These are phyloP conservation scores for Sylvia atricapilla DNA, from an alignment of 2,113 vertebrate species.

Conservation along the genomic window DNA sequence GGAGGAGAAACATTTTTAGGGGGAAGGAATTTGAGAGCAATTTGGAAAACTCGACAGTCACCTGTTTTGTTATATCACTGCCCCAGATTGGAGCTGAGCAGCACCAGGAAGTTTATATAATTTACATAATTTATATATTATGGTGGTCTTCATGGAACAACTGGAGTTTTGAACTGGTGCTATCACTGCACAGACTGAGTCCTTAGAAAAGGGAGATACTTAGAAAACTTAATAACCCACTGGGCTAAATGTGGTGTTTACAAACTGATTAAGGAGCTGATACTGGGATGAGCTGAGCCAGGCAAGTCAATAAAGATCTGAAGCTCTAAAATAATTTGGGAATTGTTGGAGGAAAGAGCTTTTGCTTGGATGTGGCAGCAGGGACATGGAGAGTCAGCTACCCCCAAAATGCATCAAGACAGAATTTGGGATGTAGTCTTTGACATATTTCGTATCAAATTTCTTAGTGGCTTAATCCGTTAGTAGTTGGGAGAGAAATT, in stretches of 20 bases:
- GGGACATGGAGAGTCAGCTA: background rate
- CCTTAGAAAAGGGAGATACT: background rate
- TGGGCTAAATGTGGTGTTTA: background rate
- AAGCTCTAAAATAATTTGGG: background rate
- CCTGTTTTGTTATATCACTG: background rate
- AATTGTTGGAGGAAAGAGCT: background rate
- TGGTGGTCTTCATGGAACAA: background rate
- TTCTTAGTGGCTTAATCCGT: background rate
- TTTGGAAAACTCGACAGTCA: background rate
- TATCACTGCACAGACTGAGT: background rate
- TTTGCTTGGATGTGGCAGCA: background rate
- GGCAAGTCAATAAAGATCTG: background rate
- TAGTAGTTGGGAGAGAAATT: background rate
- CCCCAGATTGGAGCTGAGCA: background rate
- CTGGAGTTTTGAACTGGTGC: background rate
- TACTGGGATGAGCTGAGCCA: background rate
- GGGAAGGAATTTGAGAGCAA: background rate
- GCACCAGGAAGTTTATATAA: background rate
- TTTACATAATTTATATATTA: background rate
- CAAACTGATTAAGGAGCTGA: background rate
- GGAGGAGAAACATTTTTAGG: background rate
- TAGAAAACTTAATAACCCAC: background rate
- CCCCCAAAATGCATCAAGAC: background rate
- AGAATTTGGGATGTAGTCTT: background rate
- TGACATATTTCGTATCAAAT: background rate